phyloP scores from a whole-genome alignment of 2,113 vertebrate genomes.

The Columba janthina region DNA sequence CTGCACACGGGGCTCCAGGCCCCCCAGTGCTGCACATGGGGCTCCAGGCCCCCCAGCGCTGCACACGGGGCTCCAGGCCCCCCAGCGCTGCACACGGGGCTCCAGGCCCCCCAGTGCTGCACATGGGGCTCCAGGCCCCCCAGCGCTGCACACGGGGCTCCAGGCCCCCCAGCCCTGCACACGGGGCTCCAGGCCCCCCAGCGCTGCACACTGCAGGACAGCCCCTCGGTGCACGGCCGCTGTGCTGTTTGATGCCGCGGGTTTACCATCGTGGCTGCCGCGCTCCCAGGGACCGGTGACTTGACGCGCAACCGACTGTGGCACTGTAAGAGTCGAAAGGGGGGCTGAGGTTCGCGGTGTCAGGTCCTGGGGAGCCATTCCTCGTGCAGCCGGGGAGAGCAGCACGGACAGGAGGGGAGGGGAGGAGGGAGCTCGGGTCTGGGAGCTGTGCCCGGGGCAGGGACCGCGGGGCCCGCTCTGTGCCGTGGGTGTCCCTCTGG shows the following conservation, averaged over 20 bases:
- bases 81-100: too few relatives aligned
- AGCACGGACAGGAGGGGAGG: background rate
- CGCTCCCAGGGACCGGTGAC: rapidly evolving
- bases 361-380: background rate
- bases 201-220: rapidly evolving
- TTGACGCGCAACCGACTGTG: rapidly evolving
- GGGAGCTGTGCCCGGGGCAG: background rate
- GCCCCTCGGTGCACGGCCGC: too few relatives aligned
- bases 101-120: too few relatives aligned
- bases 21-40: too few relatives aligned
- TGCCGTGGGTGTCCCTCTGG: background rate
- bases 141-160: too few relatives aligned
- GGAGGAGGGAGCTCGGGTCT: too few relatives aligned
- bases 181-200: background rate
- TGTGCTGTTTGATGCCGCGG: background rate
- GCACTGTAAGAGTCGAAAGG: background rate
- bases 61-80: too few relatives aligned
- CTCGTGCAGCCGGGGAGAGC: background rate
- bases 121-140: too few relatives aligned
- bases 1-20: too few relatives aligned
- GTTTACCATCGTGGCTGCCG: background rate
- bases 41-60: too few relatives aligned
- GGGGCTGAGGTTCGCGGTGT: background rate
- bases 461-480: background rate
- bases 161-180: background rate